A percentile compares a stretch with the other conserved stretches of the same genome.
Conservation (phyloP, 2,888 invertebrate genomes). For the Coremacera marginata region DNA sequence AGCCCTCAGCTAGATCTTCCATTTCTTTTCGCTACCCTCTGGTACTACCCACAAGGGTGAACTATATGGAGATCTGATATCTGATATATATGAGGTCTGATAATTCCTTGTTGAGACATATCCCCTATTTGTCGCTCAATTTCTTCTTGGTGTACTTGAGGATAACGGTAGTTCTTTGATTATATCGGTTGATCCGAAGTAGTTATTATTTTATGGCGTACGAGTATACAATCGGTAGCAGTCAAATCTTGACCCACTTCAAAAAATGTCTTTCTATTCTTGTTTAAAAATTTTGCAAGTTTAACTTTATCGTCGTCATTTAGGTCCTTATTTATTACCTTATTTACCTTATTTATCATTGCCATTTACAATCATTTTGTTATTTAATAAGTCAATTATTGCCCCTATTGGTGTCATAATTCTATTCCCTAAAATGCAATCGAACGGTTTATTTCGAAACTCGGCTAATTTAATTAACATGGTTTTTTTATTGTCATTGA, state of each 20-base stretch:
- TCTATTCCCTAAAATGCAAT: not conserved
- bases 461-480: not conserved
- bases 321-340: not conserved
- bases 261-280: constrained; percentile 11
- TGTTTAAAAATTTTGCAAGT: constrained; percentile 11
- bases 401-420: not conserved
- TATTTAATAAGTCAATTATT: not conserved
- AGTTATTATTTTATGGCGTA: constrained; percentile 16
- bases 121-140: constrained; percentile 7
- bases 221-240: constrained; percentile 5
- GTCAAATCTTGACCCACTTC: constrained; percentile 3
- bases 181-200: constrained; percentile 14
- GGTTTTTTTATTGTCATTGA: not conserved
- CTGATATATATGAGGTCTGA: too few relatives aligned
- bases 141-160: constrained; percentile 32
- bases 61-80: too few relatives aligned
- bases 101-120: too few relatives aligned
- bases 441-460: not conserved
- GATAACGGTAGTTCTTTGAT: constrained; percentile 24
- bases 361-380: not conserved
- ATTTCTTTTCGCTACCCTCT: not conserved
- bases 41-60: not conserved
- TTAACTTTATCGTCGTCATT: not conserved
- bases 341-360: not conserved
- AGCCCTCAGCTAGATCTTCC: constrained; percentile 19